Base-by-base conservation (phyloP, 1,140 invertebrate species). In the Copidosoma floridanum region DNA sequence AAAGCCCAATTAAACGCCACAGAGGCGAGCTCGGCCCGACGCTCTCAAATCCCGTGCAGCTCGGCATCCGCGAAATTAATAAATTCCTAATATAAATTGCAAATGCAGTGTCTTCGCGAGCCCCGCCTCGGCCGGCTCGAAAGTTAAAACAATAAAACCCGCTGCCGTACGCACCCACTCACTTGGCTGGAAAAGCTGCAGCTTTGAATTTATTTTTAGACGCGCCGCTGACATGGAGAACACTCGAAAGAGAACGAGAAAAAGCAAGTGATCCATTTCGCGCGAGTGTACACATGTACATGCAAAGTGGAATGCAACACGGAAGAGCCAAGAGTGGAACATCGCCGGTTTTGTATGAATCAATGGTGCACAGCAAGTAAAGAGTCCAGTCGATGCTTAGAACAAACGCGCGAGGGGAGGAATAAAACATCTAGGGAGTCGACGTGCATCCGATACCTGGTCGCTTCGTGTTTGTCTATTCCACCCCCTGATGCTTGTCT, bases 61-160 rank as follows among this genome's bases (percentile, higher is more conserved):
- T n/a, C 35, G 11, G 26, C 37, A 44, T 27, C 47, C 29, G 29
- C 24, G 38, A 59, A 59, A 59, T 59, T 37, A 59, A 59, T 59
- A 40, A 44, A 59, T 66, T 66, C 65, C 58, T 58, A 57, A 69
- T 69, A 59, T 53, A 65, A 61, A 67, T 64, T 67, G 63, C 62
- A 56, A 57, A 57, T 69, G 63, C 61, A 69, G 64, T 63, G 64
- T 65, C 57, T 38, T 40, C 26, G 35, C 43, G 16, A 29, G 14
- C 23, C 18, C 10, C 3, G 20, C 14, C 23, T n/a, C 27, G 20
- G 26, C 24, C n/a, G 47, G 47, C 26, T 18, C 7, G 11, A 54
- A 60, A 54, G 58, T 60, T 60, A 54, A 60, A 60, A 60, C 58
- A 54, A 54, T 60, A 60, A 60, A 60, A 26, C n/a, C n/a, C n/a